Conservation (phyloP, 2,888 invertebrate species). For the Trachelus troglodyta region DNA sequence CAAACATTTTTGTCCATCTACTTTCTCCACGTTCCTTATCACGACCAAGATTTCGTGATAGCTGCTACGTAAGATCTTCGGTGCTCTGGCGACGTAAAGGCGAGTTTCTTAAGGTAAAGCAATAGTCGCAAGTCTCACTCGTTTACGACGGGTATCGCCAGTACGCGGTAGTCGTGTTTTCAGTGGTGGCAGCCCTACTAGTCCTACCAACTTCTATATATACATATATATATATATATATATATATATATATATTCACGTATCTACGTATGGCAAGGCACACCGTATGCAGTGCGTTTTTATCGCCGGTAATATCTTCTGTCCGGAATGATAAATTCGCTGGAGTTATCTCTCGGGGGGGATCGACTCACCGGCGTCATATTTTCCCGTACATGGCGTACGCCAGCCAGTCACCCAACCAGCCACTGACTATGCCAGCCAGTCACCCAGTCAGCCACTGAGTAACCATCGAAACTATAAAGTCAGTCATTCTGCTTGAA, state of each 20-base stretch:
- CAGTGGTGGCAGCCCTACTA: background rate
- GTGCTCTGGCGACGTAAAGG: background rate
- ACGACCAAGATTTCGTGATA: background rate
- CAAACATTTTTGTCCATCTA: background rate
- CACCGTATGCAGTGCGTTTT: constrained; percentile 21
- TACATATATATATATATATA: background rate
- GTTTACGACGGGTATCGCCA: background rate
- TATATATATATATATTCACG: background rate
- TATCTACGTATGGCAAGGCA: constrained; percentile 9
- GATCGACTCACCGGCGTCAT: constrained; percentile 21
- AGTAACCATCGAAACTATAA: background rate
- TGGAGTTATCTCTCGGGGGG: constrained; percentile 22
- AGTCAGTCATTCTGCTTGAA: background rate
- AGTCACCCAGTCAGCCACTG: background rate
- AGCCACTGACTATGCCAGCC: background rate
- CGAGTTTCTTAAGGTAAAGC: background rate
- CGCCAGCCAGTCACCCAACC: constrained; percentile 10
- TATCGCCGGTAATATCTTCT: constrained; percentile 27
- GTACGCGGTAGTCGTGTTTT: background rate
- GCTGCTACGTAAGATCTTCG: background rate
- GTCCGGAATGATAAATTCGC: constrained; percentile 26
- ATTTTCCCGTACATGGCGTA: constrained; percentile 18
- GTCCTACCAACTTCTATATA: background rate
- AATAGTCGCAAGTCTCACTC: background rate
- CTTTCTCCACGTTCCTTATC: background rate